Conservation (phyloP, 2,797 vertebrate genomes). For the Acanthiza pusilla region DNA sequence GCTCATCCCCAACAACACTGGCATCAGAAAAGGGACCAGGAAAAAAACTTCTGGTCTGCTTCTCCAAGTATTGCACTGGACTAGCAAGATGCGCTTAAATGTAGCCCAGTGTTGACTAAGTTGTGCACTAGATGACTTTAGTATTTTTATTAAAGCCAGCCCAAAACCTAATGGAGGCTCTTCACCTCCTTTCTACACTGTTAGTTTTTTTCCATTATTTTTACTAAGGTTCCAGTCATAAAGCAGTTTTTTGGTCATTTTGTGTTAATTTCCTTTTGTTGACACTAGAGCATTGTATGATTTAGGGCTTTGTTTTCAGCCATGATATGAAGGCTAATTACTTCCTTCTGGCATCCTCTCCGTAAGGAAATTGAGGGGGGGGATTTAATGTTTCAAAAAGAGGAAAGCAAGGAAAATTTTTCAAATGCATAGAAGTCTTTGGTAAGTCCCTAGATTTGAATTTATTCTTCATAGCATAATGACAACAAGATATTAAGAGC, state of each 20-base stretch:
- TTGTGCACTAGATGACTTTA: background rate
- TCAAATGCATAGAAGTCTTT: background rate
- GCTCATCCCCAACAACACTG: background rate
- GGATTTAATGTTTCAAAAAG: background rate
- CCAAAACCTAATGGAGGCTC: background rate
- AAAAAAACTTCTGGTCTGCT: background rate
- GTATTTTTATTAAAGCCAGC: background rate
- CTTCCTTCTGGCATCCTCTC: conserved; percentile 27
- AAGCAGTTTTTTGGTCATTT: background rate
- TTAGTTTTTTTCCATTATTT: background rate
- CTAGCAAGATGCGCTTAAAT: no score
- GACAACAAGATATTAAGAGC: background rate
- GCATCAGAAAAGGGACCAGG: background rate
- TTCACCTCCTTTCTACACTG: background rate
- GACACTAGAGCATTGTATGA: background rate
- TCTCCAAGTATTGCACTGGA: background rate
- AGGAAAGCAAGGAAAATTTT: background rate
- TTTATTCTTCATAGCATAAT: background rate
- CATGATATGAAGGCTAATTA: conserved; percentile 33
- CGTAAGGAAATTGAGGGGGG: background rate
- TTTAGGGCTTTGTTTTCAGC: conserved; percentile 51
- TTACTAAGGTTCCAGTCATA: background rate
- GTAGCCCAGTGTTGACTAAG: background rate
- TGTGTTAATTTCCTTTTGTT: conserved; percentile 28
- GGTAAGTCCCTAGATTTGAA: background rate